Evolutionary conservation across 2,113 vertebrate species (phyloP).

Genomic region (Hyaena hyaena): DNA sequence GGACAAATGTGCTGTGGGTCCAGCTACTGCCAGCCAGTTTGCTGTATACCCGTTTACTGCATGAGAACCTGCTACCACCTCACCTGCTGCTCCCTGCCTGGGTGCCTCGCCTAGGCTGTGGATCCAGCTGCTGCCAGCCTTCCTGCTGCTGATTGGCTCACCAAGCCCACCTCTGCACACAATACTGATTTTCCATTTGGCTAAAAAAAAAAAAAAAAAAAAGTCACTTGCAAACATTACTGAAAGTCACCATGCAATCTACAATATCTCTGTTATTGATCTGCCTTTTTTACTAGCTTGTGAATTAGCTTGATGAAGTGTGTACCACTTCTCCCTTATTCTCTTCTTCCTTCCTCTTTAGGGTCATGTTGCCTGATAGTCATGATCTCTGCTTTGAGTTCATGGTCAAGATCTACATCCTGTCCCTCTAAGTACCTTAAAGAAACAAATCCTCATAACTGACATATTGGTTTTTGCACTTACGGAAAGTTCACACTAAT

Average conservation of each 20-base stretch:
- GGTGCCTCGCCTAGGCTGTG: background rate
- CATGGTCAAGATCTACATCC: too few species aligned
- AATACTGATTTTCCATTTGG: background rate
- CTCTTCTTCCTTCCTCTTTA: background rate
- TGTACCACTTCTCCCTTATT: background rate
- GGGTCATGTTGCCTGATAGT: too few species aligned
- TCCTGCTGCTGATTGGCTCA: background rate
- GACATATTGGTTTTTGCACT: background rate
- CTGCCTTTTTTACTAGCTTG: background rate
- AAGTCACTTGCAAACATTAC: background rate
- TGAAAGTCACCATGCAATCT: background rate
- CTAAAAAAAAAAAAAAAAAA: background rate
- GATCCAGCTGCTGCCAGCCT: background rate
- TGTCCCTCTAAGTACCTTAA: background rate
- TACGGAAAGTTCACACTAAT: too few species aligned
- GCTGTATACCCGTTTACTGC: background rate
- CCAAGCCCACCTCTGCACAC: background rate
- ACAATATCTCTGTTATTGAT: background rate
- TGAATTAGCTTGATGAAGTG: background rate
- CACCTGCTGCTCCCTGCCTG: background rate
- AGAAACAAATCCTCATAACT: background rate
- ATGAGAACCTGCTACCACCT: background rate
- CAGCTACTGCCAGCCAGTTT: background rate
- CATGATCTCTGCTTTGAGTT: background rate
- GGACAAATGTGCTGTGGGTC: background rate